Base-by-base conservation (phyloP, 1,140 invertebrate genomes). In the Harlomillsia oculata region DNA sequence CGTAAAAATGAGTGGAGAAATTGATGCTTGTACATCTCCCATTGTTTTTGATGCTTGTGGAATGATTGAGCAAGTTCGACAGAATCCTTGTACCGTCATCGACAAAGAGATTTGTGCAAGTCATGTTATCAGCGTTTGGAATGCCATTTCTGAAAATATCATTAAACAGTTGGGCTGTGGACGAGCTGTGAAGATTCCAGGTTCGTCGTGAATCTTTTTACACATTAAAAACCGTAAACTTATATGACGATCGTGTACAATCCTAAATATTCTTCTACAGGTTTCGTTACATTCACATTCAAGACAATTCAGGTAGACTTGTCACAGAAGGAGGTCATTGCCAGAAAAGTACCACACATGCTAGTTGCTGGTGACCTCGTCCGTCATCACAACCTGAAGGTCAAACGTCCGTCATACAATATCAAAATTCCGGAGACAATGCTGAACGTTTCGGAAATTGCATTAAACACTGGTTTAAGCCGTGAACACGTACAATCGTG, bases 31-130 rank as follows among this genome's bases (percentile, higher is more conserved):
- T n/a, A n/a, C n/a, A n/a, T n/a, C n/a, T n/a, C 39, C 56, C 1
- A 54, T 62, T 16, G 44, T 59, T 34, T 65, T 65, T 21, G 57
- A 62, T 37, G n/a, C 18, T 5, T 25, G 36, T 18, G 59, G 59
- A 5, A 62, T 55, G 55, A 53, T 62, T 5, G 55, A 57, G 5
- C 37, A 50, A 25, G 55, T 39, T 5, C 23, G 21, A 16, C 46
- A 51, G 25, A 57, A 57, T 34, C 45, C 45, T 5, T 43, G 44
- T 39, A 25, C 45, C 36, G n/a, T 50, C 3, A 43, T 57, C 18
- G 46, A 57, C 5, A 21, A 32, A 41, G 49, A 48, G 46, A 44
- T 46, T 5, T 52, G 56, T 23, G 37, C 34, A 26, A 36, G 36
- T 16, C 48, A 58, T 32, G 49, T 53, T 8, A 36, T 52, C 30